A percentile compares a stretch with the other conserved stretches of the same genome.
Evolutionary conservation across 2,113 vertebrate genomes (phyloP).

Genomic region (Zingel zingel): DNA sequence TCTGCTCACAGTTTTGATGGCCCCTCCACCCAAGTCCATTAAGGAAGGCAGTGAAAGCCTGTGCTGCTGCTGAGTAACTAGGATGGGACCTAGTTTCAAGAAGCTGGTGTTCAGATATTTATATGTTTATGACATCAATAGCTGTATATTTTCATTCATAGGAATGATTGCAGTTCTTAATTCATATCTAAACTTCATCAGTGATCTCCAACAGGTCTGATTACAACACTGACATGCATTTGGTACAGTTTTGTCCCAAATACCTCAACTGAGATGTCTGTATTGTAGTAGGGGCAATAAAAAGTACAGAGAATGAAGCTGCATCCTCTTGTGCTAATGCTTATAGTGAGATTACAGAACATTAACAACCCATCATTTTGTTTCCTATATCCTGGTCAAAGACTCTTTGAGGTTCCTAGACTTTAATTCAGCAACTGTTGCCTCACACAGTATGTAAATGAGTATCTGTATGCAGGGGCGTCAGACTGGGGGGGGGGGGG

Average conservation of each 20-base stretch:
- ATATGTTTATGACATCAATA: background rate
- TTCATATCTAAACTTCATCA: background rate
- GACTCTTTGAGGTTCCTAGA: background rate
- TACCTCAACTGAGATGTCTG: background rate
- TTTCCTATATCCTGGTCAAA: conserved; percentile 1
- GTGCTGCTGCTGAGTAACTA: conserved; percentile 28
- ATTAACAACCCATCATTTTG: background rate
- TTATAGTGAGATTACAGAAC: background rate
- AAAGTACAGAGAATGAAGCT: background rate
- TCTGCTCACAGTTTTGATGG: conserved; percentile 73
- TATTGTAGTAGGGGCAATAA: background rate
- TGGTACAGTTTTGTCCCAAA: conserved; percentile 10
- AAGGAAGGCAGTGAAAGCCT: conserved; percentile 51
- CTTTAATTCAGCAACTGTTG: background rate
- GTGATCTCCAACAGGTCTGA: background rate
- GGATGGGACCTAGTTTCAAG: conserved; percentile 24
- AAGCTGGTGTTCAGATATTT: conserved; percentile 19
- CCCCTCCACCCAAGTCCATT: conserved; percentile 69
- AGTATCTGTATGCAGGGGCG: background rate
- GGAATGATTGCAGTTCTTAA: background rate
- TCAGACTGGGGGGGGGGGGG: too few relatives aligned
- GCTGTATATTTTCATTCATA: background rate
- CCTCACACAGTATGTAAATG: background rate
- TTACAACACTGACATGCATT: background rate
- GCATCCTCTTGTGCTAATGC: background rate